These are phyloP conservation scores for Halocynthia aurantium DNA, from an alignment of 23 tunicate genomes.

Conservation along the genomic window DNA sequence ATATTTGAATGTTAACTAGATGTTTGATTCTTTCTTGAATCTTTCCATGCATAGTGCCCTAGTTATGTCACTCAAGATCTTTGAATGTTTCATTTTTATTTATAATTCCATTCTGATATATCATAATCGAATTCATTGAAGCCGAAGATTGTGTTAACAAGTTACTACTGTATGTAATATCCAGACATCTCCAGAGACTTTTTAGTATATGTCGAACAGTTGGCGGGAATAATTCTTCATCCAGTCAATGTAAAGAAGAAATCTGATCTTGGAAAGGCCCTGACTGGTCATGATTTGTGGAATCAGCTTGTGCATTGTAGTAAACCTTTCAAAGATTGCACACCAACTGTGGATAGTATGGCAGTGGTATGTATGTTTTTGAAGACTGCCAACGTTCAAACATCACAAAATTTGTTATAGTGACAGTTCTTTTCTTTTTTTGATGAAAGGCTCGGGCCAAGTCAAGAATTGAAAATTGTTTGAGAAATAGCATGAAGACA, in stretches of 20 bases:
- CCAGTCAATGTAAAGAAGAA: background rate
- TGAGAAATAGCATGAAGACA: background rate
- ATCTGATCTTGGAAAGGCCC: background rate
- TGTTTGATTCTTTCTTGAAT: too few relatives aligned
- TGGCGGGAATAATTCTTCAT: background rate
- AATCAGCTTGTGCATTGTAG: background rate
- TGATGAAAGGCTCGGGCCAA: background rate
- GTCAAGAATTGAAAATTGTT: background rate
- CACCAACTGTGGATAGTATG: background rate
- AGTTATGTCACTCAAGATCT: too few relatives aligned
- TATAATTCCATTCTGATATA: background rate
- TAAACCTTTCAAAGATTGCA: background rate
- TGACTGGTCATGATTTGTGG: conserved; percentile 4
- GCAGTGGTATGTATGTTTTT: background rate
- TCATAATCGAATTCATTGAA: background rate
- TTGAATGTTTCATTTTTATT: background rate
- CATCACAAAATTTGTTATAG: background rate
- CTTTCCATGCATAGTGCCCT: too few relatives aligned
- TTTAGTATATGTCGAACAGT: background rate
- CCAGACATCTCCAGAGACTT: background rate
- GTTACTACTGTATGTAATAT: background rate
- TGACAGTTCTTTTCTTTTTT: background rate
- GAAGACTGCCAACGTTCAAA: background rate
- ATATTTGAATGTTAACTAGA: too few relatives aligned
- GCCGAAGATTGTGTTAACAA: too few relatives aligned